Evolutionary conservation across 2,113 vertebrate species (phyloP).

Genomic region (Tragelaphus scriptus): DNA sequence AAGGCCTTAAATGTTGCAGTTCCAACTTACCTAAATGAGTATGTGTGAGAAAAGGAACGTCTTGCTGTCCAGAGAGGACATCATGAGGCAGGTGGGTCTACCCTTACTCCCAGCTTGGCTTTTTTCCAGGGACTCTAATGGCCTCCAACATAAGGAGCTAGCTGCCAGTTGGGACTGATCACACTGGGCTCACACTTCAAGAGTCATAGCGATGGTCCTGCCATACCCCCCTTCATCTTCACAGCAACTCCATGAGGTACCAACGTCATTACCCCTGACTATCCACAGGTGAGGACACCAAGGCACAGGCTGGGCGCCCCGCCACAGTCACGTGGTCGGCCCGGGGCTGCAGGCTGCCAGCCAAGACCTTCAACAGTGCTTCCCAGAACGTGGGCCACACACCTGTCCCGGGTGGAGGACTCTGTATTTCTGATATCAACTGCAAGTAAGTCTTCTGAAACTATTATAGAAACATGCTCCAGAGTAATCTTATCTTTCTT

Average conservation of each 20-base stretch:
- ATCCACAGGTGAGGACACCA: neutral
- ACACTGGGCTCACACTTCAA: neutral
- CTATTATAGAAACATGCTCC: neutral
- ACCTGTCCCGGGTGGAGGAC: neutral
- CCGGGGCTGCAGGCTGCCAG: rapidly evolving
- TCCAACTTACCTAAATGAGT: neutral
- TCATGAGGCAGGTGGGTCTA: neutral
- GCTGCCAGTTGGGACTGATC: neutral
- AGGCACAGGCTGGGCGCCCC: too few species aligned
- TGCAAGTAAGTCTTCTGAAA: neutral
- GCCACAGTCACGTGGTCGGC: neutral
- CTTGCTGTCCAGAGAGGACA: neutral
- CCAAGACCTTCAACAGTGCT: neutral
- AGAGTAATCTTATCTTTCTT: neutral
- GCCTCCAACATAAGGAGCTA: neutral
- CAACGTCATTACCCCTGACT: neutral
- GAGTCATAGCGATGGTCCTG: rapidly evolving
- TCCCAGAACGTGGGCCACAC: neutral
- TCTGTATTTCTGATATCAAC: neutral
- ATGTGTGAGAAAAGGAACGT: neutral
- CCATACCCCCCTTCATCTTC: neutral
- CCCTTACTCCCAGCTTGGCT: neutral
- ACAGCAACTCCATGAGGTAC: neutral
- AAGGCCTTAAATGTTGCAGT: neutral
- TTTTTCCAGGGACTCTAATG: neutral